phyloP scores from a whole-genome alignment of 2,888 invertebrate genomes.

The Sinelater perroti region DNA sequence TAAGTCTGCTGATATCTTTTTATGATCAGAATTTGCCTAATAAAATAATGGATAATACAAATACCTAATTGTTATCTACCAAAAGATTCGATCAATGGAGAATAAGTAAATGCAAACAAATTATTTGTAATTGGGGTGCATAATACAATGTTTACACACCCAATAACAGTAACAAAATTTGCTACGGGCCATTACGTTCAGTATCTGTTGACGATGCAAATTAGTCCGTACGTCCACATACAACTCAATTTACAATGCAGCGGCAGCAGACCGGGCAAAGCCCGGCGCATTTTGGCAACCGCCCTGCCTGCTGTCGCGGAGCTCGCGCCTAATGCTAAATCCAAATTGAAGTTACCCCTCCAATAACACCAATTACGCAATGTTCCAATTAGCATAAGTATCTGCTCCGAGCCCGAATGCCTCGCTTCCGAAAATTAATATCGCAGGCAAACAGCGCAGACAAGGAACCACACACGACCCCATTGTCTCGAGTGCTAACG shows the following conservation, averaged over 20 bases:
- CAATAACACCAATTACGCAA: constrained; percentile 19
- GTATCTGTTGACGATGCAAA: constrained; percentile 31
- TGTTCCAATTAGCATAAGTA: constrained; percentile 31
- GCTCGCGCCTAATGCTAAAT: not conserved
- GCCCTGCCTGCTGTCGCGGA: not conserved
- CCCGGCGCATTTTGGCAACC: constrained; percentile 5
- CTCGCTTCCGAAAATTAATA: constrained; percentile 29
- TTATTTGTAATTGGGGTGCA: not conserved
- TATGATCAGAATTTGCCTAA: too few species aligned
- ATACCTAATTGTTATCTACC: too few species aligned
- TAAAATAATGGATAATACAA: too few species aligned
- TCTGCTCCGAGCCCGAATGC: constrained; percentile 20
- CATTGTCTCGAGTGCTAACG: constrained; percentile 26
- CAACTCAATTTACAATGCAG: constrained; percentile 28
- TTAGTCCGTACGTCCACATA: constrained; percentile 25
- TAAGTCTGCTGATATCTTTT: too few species aligned
- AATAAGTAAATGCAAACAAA: too few species aligned
- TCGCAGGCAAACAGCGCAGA: constrained; percentile 23
- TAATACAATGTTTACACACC: constrained; percentile 6
- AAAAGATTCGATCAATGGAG: too few species aligned
- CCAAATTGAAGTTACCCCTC: constrained; percentile 11
- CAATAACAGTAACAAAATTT: constrained; percentile 26
- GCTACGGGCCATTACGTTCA: constrained; percentile 20
- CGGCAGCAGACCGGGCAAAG: not conserved
- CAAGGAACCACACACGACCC: constrained; percentile 22